Percentiles rank a stretch among this genome's conserved stretches.
Conservation (phyloP, 2,888 invertebrate species). For the Drosophila aldrichi region DNA sequence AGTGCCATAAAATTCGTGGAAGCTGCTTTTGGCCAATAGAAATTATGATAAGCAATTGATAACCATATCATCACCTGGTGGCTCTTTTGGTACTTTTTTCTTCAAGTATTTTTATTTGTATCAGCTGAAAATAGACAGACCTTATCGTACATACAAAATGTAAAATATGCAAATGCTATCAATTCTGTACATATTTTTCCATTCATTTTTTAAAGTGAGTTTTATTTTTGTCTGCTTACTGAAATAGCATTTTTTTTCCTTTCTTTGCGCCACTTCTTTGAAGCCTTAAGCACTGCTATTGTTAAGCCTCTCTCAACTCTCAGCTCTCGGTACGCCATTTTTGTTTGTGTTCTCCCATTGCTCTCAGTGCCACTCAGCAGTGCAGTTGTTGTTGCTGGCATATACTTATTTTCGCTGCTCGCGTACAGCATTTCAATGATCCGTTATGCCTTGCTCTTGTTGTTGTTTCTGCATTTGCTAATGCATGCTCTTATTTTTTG, state of each 20-base stretch:
- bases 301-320: conserved; percentile 1
- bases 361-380: not conserved
- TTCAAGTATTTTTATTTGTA: conserved; percentile 1
- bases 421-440: not conserved
- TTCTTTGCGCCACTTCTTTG: not conserved
- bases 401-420: not conserved
- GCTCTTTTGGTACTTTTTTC: conserved; percentile 14
- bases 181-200: not conserved
- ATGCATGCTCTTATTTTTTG: not conserved
- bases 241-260: not conserved
- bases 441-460: conserved; percentile 7
- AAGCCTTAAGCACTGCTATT: not conserved
- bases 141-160: not conserved
- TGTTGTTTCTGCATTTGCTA: not conserved
- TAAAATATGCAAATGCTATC: conserved; percentile 8
- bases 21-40: conserved; percentile 22
- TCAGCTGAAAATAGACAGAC: not conserved
- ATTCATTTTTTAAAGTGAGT: not conserved
- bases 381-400: not conserved
- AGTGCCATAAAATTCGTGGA: conserved; percentile 29
- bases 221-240: not conserved
- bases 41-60: conserved; percentile 21
- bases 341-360: conserved; percentile 1
- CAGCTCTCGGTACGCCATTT: not conserved
- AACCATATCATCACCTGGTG: conserved; percentile 12